A percentile compares a stretch with the other conserved stretches of the same genome.
Evolutionary conservation across 2,797 vertebrate genomes (phyloP).

Genomic region (Gymnocypris eckloni): DNA sequence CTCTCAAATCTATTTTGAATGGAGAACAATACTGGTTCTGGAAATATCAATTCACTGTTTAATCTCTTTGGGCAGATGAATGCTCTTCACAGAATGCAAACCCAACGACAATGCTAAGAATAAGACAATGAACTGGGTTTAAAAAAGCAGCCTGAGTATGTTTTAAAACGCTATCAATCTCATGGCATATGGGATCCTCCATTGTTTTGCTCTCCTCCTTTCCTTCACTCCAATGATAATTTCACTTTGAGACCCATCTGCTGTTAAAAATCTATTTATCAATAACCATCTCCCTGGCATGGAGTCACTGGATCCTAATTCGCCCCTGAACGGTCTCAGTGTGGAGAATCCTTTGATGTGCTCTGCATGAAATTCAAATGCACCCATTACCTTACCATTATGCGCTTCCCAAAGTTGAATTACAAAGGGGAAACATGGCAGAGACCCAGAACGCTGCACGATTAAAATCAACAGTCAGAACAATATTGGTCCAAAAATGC

Average conservation of each 20-base stretch:
- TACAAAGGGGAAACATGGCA: constrained; percentile 36
- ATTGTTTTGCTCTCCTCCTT: neutral
- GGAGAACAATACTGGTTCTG: neutral
- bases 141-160: neutral
- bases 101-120: constrained; percentile 21
- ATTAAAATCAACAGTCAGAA: constrained; percentile 13
- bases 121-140: neutral
- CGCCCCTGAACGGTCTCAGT: constrained; percentile 58
- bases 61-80: constrained; percentile 17
- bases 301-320: constrained; percentile 67
- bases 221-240: constrained; percentile 38
- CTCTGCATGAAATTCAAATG: constrained; percentile 62
- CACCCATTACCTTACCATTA: constrained; percentile 41
- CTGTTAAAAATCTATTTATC: constrained; percentile 69
- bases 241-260: constrained; percentile 68
- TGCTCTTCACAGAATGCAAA: constrained; percentile 28
- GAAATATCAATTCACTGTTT: constrained; percentile 5
- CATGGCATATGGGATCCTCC: neutral
- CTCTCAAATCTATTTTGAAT: neutral
- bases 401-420: constrained; percentile 44
- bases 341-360: constrained; percentile 50
- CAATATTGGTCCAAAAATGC: neutral
- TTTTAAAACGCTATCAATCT: constrained; percentile 5
- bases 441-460: neutral
- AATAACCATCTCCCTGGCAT: constrained; percentile 63